Evolutionary conservation across 2,113 vertebrate species (phyloP), one percentile per base, ranked within the genome.

Genomic region (Kryptolebias marmoratus): DNA sequence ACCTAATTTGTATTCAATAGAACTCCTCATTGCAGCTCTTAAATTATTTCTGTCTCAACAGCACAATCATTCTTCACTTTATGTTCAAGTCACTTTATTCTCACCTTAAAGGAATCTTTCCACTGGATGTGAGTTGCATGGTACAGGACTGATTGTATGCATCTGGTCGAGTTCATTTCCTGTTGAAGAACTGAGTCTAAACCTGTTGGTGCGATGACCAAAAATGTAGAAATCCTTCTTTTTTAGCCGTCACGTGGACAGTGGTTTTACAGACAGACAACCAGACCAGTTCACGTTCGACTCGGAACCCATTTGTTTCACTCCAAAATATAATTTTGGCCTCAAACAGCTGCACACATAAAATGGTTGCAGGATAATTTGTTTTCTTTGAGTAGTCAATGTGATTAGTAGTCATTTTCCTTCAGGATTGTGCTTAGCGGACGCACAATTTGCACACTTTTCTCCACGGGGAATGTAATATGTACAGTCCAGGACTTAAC

Each of bases 391-490:
- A 32, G 58, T 53, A 31, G 45, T 70, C 44, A 10, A 48, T 22
- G 16, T 45, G 0, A 48, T 49, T 56, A 68, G 59, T 69, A 65
- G 68, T 84, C 58, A 82, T 66, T 73, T 76, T 53, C 72, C 68
- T 68, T 73, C 32, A 81, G n/a, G 78, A 77, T 86, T 91, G 89
- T 84, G 85, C 87, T 79, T 65, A 45, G 62, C 16, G 0, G 71
- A 49, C 69, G 84, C 79, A 81, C 75, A 82, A 71, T 79, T 87
- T 83, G 77, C 90, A 90, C 59, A 55, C 76, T 71, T 71, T 80
- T 81, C 67, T 75, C 81, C 63, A 64, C 63, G 75, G 65, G 27
- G 69, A 79, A 72, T 83, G 80, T 80, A 64, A 63, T 39, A 22
- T 45, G 52, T 77, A 68, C 27, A 79, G 36, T 73, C 64, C 75